These are phyloP conservation scores for Yasuhikotakia modesta DNA, from an alignment of 2,797 vertebrate genomes.

Conservation along the genomic window DNA sequence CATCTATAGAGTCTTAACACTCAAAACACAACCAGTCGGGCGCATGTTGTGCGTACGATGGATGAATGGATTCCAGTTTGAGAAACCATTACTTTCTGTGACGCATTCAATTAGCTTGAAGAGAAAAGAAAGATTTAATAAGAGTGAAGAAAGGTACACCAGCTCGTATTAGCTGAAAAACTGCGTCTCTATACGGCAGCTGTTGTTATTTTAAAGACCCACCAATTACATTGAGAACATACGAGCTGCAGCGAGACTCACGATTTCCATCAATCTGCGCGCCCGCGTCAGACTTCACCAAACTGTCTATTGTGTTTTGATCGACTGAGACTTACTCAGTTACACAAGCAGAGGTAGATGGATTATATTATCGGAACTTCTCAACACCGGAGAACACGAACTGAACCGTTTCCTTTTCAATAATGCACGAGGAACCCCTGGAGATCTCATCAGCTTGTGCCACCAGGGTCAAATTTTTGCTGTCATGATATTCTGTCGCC, in stretches of 20 bases:
- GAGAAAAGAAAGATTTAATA: no score
- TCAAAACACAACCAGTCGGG: no score
- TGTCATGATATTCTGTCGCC: conserved; percentile 46
- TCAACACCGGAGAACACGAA: conserved; percentile 55
- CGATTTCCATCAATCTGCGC: background rate
- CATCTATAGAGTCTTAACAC: no score
- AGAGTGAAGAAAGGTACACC: no score
- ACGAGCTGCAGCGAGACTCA: background rate
- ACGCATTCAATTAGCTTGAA: no score
- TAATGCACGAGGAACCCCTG: conserved; percentile 59
- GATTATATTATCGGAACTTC: conserved; percentile 58
- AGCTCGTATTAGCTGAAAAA: no score
- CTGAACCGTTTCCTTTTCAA: conserved; percentile 60
- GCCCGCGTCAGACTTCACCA: conserved; percentile 26
- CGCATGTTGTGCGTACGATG: no score
- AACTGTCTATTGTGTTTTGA: conserved; percentile 49
- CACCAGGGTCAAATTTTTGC: conserved; percentile 47
- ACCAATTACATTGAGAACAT: background rate
- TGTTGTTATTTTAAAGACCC: conserved; percentile 2
- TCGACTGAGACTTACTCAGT: conserved; percentile 52
- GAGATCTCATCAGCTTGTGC: conserved; percentile 52
- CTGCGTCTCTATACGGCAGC: background rate
- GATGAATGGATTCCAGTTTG: no score
- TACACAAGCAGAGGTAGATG: conserved; percentile 44
- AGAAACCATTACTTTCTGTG: no score